phyloP scores from a whole-genome alignment of 1,140 invertebrate genomes.

The Heliconius eleuchia region DNA sequence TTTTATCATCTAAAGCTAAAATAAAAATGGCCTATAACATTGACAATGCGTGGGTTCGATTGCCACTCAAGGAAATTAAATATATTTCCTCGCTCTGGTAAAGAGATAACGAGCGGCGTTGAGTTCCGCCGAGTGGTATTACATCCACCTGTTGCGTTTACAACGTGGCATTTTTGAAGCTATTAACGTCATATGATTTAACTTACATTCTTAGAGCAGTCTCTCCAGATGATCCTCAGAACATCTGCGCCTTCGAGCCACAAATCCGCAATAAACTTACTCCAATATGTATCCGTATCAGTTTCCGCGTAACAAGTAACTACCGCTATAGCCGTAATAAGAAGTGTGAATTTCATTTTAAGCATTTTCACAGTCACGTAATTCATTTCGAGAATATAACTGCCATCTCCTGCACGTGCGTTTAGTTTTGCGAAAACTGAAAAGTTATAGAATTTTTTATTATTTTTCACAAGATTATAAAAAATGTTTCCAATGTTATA shows the following conservation, averaged over 20 bases:
- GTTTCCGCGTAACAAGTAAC: conserved; percentile 45
- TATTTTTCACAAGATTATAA: background rate
- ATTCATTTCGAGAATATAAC: conserved; percentile 48
- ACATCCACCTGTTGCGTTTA: too few relatives aligned
- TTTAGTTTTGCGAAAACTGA: conserved; percentile 15
- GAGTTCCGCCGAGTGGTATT: too few relatives aligned
- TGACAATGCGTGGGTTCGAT: background rate
- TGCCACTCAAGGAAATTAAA: too few relatives aligned
- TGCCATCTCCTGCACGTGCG: conserved; percentile 47
- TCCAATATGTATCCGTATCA: conserved; percentile 62
- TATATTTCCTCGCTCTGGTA: too few relatives aligned
- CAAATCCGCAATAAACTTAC: conserved; percentile 69
- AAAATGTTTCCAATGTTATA: too few relatives aligned
- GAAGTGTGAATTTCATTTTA: conserved; percentile 48
- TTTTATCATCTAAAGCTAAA: too few relatives aligned
- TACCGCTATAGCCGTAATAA: conserved; percentile 43
- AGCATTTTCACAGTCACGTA: conserved; percentile 46
- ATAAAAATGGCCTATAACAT: too few relatives aligned
- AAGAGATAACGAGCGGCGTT: too few relatives aligned
- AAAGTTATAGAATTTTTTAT: conserved; percentile 3
- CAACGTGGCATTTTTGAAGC: too few relatives aligned
- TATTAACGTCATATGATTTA: background rate
- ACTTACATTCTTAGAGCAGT: conserved; percentile 77
- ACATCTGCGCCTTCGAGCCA: conserved; percentile 75
- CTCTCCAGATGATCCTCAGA: conserved; percentile 72